phyloP scores from a whole-genome alignment of 2,888 invertebrate species.

The Platycnemis pennipes region DNA sequence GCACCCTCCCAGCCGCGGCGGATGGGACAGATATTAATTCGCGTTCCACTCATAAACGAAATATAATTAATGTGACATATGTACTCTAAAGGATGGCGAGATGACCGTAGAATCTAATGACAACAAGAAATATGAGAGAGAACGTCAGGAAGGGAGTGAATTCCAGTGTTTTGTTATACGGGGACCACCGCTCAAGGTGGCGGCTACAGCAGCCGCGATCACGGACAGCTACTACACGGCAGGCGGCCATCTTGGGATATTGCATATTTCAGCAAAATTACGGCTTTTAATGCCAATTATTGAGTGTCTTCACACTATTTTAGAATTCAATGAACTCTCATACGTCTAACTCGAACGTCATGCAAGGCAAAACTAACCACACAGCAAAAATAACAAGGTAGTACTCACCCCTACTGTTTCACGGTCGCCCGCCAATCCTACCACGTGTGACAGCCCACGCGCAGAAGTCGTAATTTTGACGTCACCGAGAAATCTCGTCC shows the following conservation, averaged over 20 bases:
- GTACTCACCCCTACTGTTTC: constrained; percentile 66
- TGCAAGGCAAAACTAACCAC: constrained; percentile 34
- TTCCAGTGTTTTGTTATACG: constrained; percentile 40
- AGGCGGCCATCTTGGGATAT: constrained; percentile 71
- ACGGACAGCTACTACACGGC: constrained; percentile 69
- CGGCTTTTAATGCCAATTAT: not conserved
- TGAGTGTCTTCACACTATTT: not conserved
- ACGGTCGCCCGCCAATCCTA: constrained; percentile 67
- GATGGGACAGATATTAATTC: not conserved
- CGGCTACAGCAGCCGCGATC: constrained; percentile 70
- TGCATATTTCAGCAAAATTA: constrained; percentile 39
- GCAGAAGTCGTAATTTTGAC: constrained; percentile 61
- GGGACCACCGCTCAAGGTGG: constrained; percentile 66
- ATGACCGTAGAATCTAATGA: not conserved
- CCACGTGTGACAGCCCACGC: constrained; percentile 68
- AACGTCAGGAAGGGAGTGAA: not conserved
- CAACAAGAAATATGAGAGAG: not conserved
- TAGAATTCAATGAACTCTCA: constrained; percentile 16
- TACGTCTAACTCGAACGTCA: constrained; percentile 44
- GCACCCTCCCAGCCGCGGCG: constrained; percentile 64
- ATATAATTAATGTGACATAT: not conserved
- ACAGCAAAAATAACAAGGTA: constrained; percentile 55
- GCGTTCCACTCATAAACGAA: not conserved
- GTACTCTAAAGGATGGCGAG: not conserved
- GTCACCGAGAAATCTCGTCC: not conserved